Base-by-base conservation (phyloP, 2,797 vertebrate genomes). In the Gallirallus australis region DNA sequence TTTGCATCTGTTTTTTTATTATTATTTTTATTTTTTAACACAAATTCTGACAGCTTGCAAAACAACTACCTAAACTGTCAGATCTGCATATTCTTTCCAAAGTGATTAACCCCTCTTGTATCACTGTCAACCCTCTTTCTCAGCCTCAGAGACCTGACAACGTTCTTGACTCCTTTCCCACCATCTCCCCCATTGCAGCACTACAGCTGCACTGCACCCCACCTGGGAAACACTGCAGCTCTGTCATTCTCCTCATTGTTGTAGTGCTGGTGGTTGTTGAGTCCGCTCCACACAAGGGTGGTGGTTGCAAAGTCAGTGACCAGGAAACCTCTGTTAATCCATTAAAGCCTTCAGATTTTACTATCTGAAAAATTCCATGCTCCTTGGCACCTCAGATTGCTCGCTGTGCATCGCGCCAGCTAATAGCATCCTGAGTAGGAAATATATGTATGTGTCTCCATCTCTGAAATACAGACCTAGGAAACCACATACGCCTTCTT, bases 221-320 rank as follows among this genome's bases (percentile, higher is more conserved):
- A 19, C 56, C 3, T 57, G 6, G 5, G 1, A 21, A 75, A 40
- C 37, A 19, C 45, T 31, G 63, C 64, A 65, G 57, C 59, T 66
- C 73, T 66, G 3, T 28, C 8, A 2, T 1, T 16, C 23, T 86
- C 14, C 48, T 11, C 77, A 4, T 27, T 27, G 54, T 15, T 61
- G 64, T 21, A 53, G 33, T 57, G 83, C 68, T 83, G 86, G 53
- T 54, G 64, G 60, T 57, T 60, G 71, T 72, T 88, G 71, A 93
- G 94, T 30, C 81, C 89, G 73, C 71, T 50, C 37, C 28, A 16
- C 6, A 11, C 57, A 6, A 50, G 89, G 95, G 54, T 88, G 95
- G 54, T 88, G 91, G 64, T 2, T 64, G 88, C 92, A 85, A 64
- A 90, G 81, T 60, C 95, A 91, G 87, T 25, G 70, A 80, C 80